Base-by-base conservation (phyloP, 2,888 invertebrate genomes). In the Pachliopta kotzebuea region DNA sequence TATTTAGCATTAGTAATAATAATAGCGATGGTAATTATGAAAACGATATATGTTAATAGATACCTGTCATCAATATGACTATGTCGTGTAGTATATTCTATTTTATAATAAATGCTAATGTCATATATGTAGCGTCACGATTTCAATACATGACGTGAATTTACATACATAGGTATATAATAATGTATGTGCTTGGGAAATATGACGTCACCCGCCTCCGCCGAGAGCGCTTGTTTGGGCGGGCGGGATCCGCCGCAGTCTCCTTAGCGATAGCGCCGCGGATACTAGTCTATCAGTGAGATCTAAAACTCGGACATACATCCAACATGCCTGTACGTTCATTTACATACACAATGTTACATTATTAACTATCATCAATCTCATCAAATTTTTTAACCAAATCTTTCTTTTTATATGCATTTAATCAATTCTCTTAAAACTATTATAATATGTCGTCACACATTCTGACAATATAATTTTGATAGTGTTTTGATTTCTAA, bases 301-400 rank as follows among this genome's bases (percentile, higher is more conserved):
- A 70, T 70, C 65, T 66, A 71, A 74, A 71, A 77, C 76, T 79
- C 68, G 72, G 83, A 81, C 78, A 81, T 70, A 75, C 67, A 66
- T 65, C 65, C 71, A 77, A 80, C 75, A 90, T 90, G 90, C 83
- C 90, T 76, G 90, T 90, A 87, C 82, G 90, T 86, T 79, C 14
- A 37, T 21, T 50, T 53, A 31, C 26, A 62, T 49, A 8, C 31
- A 54, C 50, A n/a, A 54, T 26, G 4, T 42, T 14, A 42, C 42
- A 49, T 49, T 49, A 6, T 49, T 20, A n/a, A 49, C 49, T 20
- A 14, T 3, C 37, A 37, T 37, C 37, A 37, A 37, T 37, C 37
- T 37, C 37, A 11, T 37, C 11, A 37, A 37, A 37, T 14, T 14
- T 37, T 37, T 14, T 14, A 37, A 37, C 14, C 11, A 14, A 37